A percentile compares a stretch with the other conserved stretches of the same genome.
Evolutionary conservation across 1,140 invertebrate species (phyloP).

Genomic region (Paraescarpia echinospica): DNA sequence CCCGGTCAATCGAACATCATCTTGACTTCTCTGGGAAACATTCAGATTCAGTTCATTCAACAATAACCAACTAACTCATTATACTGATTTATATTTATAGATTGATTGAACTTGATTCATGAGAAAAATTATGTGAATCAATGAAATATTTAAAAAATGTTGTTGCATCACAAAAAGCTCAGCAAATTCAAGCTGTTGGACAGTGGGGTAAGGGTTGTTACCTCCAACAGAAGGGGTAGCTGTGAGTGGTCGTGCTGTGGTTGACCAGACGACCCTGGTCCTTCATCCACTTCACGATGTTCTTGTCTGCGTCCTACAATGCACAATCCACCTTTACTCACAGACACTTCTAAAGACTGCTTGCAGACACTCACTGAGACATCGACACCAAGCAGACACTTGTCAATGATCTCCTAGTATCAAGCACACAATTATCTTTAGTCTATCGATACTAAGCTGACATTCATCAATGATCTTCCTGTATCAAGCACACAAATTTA

Average conservation of each 20-base stretch:
- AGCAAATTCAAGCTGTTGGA: too few species aligned
- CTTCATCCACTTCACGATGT: conserved; percentile 86
- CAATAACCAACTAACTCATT: too few species aligned
- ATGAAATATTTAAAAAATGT: neutral
- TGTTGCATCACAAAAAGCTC: too few species aligned
- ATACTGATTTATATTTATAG: too few species aligned
- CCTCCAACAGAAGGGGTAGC: conserved; percentile 99
- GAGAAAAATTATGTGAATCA: conserved; percentile 1
- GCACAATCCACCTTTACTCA: neutral
- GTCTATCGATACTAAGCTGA: too few species aligned
- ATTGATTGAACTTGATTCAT: too few species aligned
- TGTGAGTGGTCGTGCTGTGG: conserved; percentile 81
- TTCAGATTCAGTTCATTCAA: too few species aligned
- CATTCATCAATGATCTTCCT: too few species aligned
- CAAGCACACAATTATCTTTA: too few species aligned
- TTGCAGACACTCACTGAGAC: too few species aligned
- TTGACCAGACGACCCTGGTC: conserved; percentile 74
- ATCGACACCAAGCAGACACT: neutral
- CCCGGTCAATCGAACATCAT: too few species aligned
- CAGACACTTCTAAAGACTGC: neutral
- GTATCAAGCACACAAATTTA: too few species aligned
- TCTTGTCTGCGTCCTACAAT: conserved; percentile 71
- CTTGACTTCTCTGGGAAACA: neutral
- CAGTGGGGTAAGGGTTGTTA: conserved; percentile 18
- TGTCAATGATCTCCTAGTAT: neutral